Percentiles rank a stretch among this genome's conserved stretches.
Conservation (phyloP, 2,888 invertebrate genomes). For the Latheticus oryzae region DNA sequence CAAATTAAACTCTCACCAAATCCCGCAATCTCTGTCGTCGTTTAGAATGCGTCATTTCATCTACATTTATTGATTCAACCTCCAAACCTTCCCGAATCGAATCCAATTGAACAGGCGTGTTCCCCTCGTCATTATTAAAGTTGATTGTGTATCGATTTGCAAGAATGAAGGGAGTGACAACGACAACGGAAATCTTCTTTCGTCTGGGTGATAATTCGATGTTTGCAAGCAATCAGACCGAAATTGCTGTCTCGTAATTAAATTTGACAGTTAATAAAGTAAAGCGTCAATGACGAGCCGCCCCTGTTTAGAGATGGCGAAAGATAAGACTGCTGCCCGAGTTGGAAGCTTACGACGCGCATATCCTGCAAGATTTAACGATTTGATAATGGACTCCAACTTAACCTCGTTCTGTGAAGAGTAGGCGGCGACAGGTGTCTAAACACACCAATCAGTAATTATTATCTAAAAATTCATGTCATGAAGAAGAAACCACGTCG, state of each 20-base stretch:
- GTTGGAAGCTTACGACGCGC: constrained; percentile 26
- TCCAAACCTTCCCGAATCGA: constrained; percentile 1
- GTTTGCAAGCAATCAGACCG: constrained; percentile 31
- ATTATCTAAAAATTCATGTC: constrained; percentile 34
- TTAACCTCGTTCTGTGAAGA: constrained; percentile 37
- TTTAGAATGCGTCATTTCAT: no score
- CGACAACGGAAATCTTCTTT: constrained; percentile 27
- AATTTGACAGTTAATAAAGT: constrained; percentile 30
- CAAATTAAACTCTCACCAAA: constrained; percentile 10
- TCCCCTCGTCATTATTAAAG: constrained; percentile 23
- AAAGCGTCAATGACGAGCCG: constrained; percentile 32
- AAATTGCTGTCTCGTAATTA: constrained; percentile 31
- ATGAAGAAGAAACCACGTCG: constrained; percentile 8
- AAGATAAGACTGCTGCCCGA: constrained; percentile 21
- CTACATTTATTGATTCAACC: background rate
- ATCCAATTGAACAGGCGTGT: constrained; percentile 16
- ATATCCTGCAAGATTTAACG: constrained; percentile 45
- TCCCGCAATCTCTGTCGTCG: no score
- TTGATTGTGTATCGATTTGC: constrained; percentile 31
- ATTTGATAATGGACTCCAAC: constrained; percentile 45
- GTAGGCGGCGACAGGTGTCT: constrained; percentile 49
- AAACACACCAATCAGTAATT: constrained; percentile 47
- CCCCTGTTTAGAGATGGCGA: constrained; percentile 39
- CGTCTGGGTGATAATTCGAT: constrained; percentile 29
- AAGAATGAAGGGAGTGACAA: constrained; percentile 31